Conservation (phyloP, 1,140 invertebrate genomes). For the Monomorium pharaonis region DNA sequence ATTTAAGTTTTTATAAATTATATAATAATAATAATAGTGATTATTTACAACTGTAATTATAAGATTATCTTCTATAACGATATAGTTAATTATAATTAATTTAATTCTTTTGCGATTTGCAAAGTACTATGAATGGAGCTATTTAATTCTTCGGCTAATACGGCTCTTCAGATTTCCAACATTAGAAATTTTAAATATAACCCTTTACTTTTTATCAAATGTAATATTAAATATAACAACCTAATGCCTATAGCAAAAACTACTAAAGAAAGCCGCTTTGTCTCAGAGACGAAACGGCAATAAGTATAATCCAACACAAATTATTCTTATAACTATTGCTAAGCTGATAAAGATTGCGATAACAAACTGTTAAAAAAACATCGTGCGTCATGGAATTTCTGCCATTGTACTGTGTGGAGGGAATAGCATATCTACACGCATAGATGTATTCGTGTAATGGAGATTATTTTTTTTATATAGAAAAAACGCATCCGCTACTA, state of each 20-base stretch:
- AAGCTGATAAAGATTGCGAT: slow-evolving; percentile 49
- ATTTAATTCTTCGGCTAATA: background rate
- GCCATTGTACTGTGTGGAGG: slow-evolving; percentile 66
- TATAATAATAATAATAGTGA: slow-evolving; percentile 14
- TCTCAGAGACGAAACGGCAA: slow-evolving; percentile 3
- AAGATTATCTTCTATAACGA: background rate
- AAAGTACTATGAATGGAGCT: background rate
- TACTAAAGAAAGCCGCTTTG: slow-evolving; percentile 16
- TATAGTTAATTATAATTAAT: background rate
- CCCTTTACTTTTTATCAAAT: slow-evolving; percentile 43
- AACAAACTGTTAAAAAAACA: slow-evolving; percentile 46
- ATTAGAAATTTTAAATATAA: background rate
- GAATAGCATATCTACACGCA: slow-evolving; percentile 66
- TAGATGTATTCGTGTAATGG: background rate
- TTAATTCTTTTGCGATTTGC: background rate
- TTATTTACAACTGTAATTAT: background rate
- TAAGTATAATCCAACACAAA: slow-evolving; percentile 64
- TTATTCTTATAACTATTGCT: slow-evolving; percentile 71
- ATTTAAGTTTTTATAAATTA: background rate
- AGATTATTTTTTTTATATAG: slow-evolving; percentile 18
- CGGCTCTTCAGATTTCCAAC: slow-evolving; percentile 21
- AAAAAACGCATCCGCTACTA: slow-evolving; percentile 7
- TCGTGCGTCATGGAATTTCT: slow-evolving; percentile 60
- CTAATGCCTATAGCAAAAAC: slow-evolving; percentile 61
- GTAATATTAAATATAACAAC: slow-evolving; percentile 61